Conservation (phyloP, 1,140 invertebrate species). For the Drosophila bocqueti region DNA sequence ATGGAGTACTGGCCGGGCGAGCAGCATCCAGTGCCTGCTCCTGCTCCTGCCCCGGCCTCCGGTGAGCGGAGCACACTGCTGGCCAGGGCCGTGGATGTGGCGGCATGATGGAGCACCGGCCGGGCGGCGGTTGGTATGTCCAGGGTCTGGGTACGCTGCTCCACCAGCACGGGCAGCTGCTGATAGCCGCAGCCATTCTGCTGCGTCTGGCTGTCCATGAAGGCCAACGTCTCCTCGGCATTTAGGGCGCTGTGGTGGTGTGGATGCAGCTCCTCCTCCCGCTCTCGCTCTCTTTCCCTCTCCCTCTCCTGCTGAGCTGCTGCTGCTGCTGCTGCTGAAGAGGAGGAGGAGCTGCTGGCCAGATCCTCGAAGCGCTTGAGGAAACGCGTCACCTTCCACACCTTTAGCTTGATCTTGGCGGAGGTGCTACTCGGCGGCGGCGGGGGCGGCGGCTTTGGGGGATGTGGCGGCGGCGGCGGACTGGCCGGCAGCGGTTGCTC, state of each 20-base stretch:
- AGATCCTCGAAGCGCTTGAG: slow-evolving; percentile 86
- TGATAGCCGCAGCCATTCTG: slow-evolving; percentile 85
- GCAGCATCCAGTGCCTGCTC: slow-evolving; percentile 56
- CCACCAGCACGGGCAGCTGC: slow-evolving; percentile 88
- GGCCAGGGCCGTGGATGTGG: slow-evolving; percentile 65
- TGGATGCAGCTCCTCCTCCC: slow-evolving; percentile 31
- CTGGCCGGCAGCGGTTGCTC: slow-evolving; percentile 86
- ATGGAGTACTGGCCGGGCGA: slow-evolving; percentile 81
- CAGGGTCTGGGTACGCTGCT: slow-evolving; percentile 79
- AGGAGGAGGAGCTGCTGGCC: slow-evolving; percentile 38
- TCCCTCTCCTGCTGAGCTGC: background rate
- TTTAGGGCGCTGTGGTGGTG: background rate
- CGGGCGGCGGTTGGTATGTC: slow-evolving; percentile 70
- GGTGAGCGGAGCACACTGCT: slow-evolving; percentile 65
- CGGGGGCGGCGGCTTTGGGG: background rate
- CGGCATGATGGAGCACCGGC: slow-evolving; percentile 68
- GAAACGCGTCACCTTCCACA: slow-evolving; percentile 88
- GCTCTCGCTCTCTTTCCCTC: slow-evolving; percentile 1
- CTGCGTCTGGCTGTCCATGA: slow-evolving; percentile 64
- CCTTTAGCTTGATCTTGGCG: slow-evolving; percentile 87
- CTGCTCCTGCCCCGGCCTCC: slow-evolving; percentile 29
- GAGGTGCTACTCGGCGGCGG: slow-evolving; percentile 21
- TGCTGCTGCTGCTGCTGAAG: background rate
- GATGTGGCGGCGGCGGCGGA: slow-evolving; percentile 58
- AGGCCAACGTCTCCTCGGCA: slow-evolving; percentile 64